These are phyloP conservation scores for Seira ritae DNA, from an alignment of 2,888 invertebrate genomes.

Conservation along the genomic window DNA sequence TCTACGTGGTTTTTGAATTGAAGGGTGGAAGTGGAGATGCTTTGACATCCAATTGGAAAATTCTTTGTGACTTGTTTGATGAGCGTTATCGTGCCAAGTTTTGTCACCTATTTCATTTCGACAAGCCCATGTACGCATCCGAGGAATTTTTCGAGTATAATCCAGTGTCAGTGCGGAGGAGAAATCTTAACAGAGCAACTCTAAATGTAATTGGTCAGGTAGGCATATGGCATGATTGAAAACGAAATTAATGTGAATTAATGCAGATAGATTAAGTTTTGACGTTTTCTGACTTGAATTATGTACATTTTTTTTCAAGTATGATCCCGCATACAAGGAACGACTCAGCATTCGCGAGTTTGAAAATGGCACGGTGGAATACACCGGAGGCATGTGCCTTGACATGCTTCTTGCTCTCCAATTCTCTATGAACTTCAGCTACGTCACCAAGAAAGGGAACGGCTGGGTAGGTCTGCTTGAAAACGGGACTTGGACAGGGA, in stretches of 20 bases:
- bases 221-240: no score
- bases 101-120: conserved; percentile 18
- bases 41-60: not conserved
- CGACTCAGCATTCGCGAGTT: conserved; percentile 14
- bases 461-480: conserved; percentile 46
- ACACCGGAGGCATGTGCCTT: conserved; percentile 43
- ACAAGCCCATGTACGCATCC: conserved; percentile 2
- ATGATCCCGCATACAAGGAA: conserved; percentile 44
- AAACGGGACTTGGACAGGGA: conserved; percentile 54
- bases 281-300: not conserved
- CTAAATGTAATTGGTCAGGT: conserved; percentile 44
- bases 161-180: conserved; percentile 16
- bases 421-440: conserved; percentile 51
- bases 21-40: not conserved
- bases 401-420: conserved; percentile 41
- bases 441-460: conserved; percentile 41
- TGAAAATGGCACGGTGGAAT: conserved; percentile 39
- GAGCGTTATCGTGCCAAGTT: not conserved
- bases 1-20: conserved; percentile 25
- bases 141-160: conserved; percentile 29
- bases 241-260: not conserved
- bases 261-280: no score
- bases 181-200: conserved; percentile 21
- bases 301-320: conserved; percentile 21
- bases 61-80: conserved; percentile 23